Evolutionary conservation across 1,140 invertebrate genomes (phyloP), one percentile per base, ranked within the genome.

Genomic region (Pachyrhynchus sulphureomaculatus): DNA sequence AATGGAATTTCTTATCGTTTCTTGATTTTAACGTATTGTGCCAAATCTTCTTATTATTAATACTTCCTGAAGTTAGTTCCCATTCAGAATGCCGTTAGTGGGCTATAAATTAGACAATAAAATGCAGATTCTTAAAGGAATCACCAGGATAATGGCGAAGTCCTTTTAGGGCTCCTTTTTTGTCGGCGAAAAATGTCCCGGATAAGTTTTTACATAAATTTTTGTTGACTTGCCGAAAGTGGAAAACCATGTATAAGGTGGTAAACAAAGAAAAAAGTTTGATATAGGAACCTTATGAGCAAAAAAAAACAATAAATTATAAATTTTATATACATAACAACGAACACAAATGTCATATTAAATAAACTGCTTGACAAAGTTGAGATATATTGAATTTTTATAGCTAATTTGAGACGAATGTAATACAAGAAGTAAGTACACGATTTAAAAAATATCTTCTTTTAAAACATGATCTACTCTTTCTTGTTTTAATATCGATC

Each of bases 141-240:
- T 58, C 55, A 44, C 55, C 44, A 26, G 42, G 13, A 58, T 58
- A 58, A 58, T 58, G 55, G 55, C 42, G 42, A 2, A 20, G 17
- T 41, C 55, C 44, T 48, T 48, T 58, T 37, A 48, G 45, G 44
- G 17, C 44, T 58, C 17, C 42, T 48, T 48, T 48, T 58, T 58
- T 18, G 13, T 47, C 55, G 6, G 37, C 10, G 32, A 29, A 39
- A 58, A 58, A 58, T 58, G 29, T 41, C 18, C 44, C 20, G 55
- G 53, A 55, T 55, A 58, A 58, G 55, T 58, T 58, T 58, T 48
- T 58, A 58, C 55, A 58, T 58, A 58, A 58, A 58, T 58, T 47
- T 56, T 53, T 41, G 34, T 41, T 17, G 24, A 33, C 26, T 32
- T 45, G 24, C 10, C 39, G 21, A 47, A 56, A 56, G 53, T 56